phyloP scores from a whole-genome alignment of 2,113 vertebrate species.

The Entelurus aequoreus region DNA sequence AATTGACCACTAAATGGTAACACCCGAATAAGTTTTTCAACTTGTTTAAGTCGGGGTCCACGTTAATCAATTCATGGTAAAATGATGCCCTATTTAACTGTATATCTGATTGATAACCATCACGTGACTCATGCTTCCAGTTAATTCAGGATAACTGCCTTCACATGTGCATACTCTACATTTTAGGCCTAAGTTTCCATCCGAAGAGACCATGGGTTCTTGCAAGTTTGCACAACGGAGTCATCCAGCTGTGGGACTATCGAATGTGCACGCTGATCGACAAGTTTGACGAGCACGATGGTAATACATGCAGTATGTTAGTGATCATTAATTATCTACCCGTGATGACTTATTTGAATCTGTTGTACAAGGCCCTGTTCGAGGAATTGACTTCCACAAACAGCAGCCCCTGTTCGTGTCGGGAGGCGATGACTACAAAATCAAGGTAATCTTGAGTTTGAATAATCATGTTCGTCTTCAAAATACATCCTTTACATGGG shows the following conservation, averaged over 20 bases:
- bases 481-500: not conserved
- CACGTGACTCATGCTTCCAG: not conserved
- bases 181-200: conserved; percentile 90
- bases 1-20: too few relatives aligned
- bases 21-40: too few relatives aligned
- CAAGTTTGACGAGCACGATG: conserved; percentile 96
- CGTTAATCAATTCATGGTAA: too few relatives aligned
- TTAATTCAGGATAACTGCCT: not conserved
- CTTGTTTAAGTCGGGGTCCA: too few relatives aligned
- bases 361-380: conserved; percentile 77
- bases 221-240: conserved; percentile 92
- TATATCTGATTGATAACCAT: too few relatives aligned
- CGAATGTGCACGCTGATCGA: conserved; percentile 97
- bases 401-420: conserved; percentile 97
- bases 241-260: conserved; percentile 97
- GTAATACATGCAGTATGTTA: conserved; percentile 53
- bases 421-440: conserved; percentile 96
- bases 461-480: not conserved
- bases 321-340: too few relatives aligned
- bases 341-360: not conserved
- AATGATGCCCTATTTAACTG: too few relatives aligned
- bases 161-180: not conserved
- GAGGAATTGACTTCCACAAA: conserved; percentile 97
- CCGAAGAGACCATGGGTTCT: conserved; percentile 95
- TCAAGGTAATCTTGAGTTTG: conserved; percentile 76